Base-by-base conservation (phyloP, 2,797 vertebrate species). In the Acipenser oxyrinchus region DNA sequence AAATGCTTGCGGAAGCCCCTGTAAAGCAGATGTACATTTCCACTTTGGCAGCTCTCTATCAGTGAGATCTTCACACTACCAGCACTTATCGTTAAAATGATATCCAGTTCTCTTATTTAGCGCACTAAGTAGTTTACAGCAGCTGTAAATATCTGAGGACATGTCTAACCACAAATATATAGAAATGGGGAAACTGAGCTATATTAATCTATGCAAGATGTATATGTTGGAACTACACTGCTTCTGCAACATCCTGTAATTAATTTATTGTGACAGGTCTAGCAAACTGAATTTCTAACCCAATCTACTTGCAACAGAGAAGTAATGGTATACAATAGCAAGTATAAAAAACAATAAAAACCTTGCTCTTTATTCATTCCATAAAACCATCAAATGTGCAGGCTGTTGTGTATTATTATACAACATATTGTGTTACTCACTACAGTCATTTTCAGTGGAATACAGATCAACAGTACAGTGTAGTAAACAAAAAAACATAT, bases 201-300 rank as follows among this genome's bases (percentile, higher is more conserved):
- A 87, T 88, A 95, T 93, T 96, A 93, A 96, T 94, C 93, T 92
- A 87, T 87, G 87, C 85, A 88, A 90, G 87, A 89, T 85, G 77
- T 83, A 64, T 71, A 73, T 90, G 81, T 78, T 84, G 85, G 88
- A 87, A 91, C 86, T 84, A 82, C 86, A 89, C 90, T 92, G 92
- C 82, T 94, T 93, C 93, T 95, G 95, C 96, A 99, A 99, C 95
- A 97, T 99, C 96, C 96, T 93, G 91, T 93, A 92, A 96, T 98
- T 97, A 98, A 98, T 97, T 96, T 93, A 93, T 95, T 93, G 92
- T 97, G 95, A 98, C 96, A 94, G 89, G 87, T 91, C 85, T 89
- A 88, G 86, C 93, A 95, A 98, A 98, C 96, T 93, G 96, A 97
- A 98, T 94, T 87, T 85, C 83, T 89, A 92, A 91, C 91, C 91